These are phyloP conservation scores for Polypterus senegalus DNA, from an alignment of 2,113 vertebrate species.

Conservation along the genomic window DNA sequence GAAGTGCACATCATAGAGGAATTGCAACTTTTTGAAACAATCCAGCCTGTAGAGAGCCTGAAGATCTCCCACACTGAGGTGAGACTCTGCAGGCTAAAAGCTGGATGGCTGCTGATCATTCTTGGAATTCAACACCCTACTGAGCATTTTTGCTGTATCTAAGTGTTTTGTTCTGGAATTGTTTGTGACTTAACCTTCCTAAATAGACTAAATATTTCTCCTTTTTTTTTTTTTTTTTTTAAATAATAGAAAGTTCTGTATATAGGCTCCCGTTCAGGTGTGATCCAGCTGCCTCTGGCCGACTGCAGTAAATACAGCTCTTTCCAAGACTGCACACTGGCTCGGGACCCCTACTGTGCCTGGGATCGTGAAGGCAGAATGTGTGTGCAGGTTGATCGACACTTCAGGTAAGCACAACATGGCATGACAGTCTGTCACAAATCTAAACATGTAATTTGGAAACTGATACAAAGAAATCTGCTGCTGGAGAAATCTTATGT, in stretches of 20 bases:
- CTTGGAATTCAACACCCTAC: too few relatives aligned
- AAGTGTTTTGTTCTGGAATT: too few relatives aligned
- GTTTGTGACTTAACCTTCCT: not conserved
- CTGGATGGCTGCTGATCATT: too few relatives aligned
- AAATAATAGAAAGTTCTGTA: slow-evolving; percentile 72
- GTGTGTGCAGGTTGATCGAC: slow-evolving; percentile 62
- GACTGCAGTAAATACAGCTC: slow-evolving; percentile 80
- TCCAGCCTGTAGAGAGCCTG: slow-evolving; percentile 74
- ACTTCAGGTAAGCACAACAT: slow-evolving; percentile 46
- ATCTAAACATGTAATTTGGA: too few relatives aligned
- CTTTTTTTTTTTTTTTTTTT: not conserved
- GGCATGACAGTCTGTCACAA: too few relatives aligned
- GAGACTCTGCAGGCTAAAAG: slow-evolving; percentile 3
- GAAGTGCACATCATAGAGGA: slow-evolving; percentile 80
- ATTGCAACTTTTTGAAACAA: slow-evolving; percentile 76
- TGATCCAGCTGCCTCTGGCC: slow-evolving; percentile 77
- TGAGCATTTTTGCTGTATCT: too few relatives aligned
- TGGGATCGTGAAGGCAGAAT: slow-evolving; percentile 74
- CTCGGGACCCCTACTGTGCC: slow-evolving; percentile 85
- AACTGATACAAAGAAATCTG: too few relatives aligned
- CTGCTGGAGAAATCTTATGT: too few relatives aligned
- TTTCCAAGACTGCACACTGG: slow-evolving; percentile 78
- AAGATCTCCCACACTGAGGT: slow-evolving; percentile 77
- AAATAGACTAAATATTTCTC: not conserved
- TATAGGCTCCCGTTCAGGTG: slow-evolving; percentile 71